phyloP scores from a whole-genome alignment of 1,140 invertebrate species.

The Procambarus virginalis region DNA sequence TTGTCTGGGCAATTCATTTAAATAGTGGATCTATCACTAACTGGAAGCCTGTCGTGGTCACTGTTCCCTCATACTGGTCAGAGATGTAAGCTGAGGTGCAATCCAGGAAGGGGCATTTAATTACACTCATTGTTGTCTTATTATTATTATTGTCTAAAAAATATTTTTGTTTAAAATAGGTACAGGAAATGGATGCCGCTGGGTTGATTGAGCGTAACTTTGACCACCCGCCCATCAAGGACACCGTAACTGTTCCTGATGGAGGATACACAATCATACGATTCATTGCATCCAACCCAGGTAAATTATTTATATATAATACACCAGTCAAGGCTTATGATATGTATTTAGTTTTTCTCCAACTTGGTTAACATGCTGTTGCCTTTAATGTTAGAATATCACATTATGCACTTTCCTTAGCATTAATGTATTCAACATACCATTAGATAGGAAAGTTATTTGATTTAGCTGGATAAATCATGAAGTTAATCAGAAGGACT shows the following conservation, averaged over 20 bases:
- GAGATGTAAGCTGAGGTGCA: no score
- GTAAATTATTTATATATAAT: slow-evolving; percentile 74
- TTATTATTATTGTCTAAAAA: no score
- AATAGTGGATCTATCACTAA: no score
- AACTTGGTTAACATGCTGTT: neutral
- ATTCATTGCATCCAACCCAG: slow-evolving; percentile 92
- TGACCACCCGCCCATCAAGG: slow-evolving; percentile 85
- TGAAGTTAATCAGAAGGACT: no score
- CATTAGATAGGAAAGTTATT: no score
- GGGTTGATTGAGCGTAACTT: slow-evolving; percentile 85
- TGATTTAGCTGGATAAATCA: no score
- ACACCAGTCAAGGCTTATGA: neutral
- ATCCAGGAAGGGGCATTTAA: no score
- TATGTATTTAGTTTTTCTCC: neutral
- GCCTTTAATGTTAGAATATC: no score
- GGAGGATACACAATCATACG: slow-evolving; percentile 93
- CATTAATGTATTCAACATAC: neutral
- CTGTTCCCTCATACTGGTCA: no score
- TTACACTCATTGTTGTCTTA: no score
- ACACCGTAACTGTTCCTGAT: slow-evolving; percentile 92
- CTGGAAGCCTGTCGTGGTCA: no score
- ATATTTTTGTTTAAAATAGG: slow-evolving; percentile 20
- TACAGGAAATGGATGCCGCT: slow-evolving; percentile 71
- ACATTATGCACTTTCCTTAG: neutral
- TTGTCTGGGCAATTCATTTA: no score